phyloP scores from a whole-genome alignment of 2,888 invertebrate genomes.

The Peribatodes rhomboidaria region DNA sequence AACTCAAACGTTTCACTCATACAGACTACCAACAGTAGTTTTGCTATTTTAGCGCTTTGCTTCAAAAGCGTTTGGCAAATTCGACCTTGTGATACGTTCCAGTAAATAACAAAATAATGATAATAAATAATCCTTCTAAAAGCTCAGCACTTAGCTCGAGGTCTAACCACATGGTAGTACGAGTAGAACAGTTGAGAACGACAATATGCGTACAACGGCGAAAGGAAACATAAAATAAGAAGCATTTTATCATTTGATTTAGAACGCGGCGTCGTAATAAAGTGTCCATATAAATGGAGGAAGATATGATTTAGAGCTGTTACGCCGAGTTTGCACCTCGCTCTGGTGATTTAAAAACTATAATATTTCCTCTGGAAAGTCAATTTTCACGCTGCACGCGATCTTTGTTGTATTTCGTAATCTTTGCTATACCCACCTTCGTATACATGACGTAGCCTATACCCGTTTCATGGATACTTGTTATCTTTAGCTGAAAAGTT shows the following conservation, averaged over 20 bases:
- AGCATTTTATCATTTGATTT: constrained; percentile 86
- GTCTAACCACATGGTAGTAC: constrained; percentile 49
- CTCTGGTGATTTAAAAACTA: constrained; percentile 67
- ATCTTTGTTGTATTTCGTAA: constrained; percentile 42
- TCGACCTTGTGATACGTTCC: neutral
- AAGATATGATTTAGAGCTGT: constrained; percentile 81
- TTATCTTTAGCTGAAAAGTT: neutral
- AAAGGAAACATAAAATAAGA: constrained; percentile 83
- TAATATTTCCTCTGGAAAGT: constrained; percentile 48
- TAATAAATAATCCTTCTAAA: constrained; percentile 28
- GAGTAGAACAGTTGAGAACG: constrained; percentile 55
- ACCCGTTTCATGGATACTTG: neutral
- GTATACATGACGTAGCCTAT: neutral
- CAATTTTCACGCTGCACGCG: constrained; percentile 31
- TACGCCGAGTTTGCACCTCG: constrained; percentile 76
- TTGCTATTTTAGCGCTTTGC: neutral
- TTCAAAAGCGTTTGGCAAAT: neutral
- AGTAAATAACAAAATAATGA: constrained; percentile 10
- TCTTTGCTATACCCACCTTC: too few relatives aligned
- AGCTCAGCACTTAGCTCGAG: constrained; percentile 47
- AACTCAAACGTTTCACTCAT: neutral
- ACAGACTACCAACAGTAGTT: neutral
- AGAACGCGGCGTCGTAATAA: constrained; percentile 83
- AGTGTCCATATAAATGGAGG: constrained; percentile 85
- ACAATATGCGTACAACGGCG: constrained; percentile 76